Conservation (phyloP, 2,113 vertebrate species). For the Sarotherodon lohbergeri region DNA sequence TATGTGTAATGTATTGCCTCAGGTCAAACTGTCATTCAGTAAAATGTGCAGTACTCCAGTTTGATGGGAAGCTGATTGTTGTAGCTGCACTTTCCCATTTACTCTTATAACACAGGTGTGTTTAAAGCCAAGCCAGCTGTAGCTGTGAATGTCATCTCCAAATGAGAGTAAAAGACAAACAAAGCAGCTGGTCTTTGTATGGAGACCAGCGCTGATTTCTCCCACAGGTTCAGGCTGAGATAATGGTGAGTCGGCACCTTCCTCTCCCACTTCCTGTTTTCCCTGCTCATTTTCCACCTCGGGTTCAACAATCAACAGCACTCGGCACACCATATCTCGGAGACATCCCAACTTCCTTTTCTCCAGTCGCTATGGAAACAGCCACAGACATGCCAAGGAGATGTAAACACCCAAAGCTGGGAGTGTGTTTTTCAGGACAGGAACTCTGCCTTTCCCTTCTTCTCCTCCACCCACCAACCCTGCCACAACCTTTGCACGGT, state of each 20-base stretch:
- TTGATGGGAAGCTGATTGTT: not conserved
- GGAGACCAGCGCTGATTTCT: not conserved
- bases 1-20: not conserved
- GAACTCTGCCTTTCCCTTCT: not conserved
- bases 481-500: not conserved
- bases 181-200: not conserved
- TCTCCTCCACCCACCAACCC: not conserved
- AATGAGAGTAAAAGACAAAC: not conserved
- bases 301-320: slow-evolving; percentile 7
- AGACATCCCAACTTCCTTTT: slow-evolving; percentile 55
- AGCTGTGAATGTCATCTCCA: not conserved
- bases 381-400: slow-evolving; percentile 50
- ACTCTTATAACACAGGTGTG: not conserved
- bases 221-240: not conserved
- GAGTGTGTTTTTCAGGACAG: not conserved
- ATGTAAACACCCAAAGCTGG: slow-evolving; percentile 58
- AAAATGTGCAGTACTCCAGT: not conserved
- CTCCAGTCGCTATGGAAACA: slow-evolving; percentile 69
- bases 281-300: slow-evolving; percentile 27
- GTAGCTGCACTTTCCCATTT: not conserved
- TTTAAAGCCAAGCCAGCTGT: not conserved
- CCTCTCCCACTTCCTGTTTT: slow-evolving; percentile 1
- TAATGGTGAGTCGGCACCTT: not conserved
- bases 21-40: not conserved
- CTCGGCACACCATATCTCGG: not conserved